A percentile compares a stretch with the other conserved stretches of the same genome.
Evolutionary conservation across 2,888 invertebrate genomes (phyloP).

Genomic region (Epinotia bilunana): DNA sequence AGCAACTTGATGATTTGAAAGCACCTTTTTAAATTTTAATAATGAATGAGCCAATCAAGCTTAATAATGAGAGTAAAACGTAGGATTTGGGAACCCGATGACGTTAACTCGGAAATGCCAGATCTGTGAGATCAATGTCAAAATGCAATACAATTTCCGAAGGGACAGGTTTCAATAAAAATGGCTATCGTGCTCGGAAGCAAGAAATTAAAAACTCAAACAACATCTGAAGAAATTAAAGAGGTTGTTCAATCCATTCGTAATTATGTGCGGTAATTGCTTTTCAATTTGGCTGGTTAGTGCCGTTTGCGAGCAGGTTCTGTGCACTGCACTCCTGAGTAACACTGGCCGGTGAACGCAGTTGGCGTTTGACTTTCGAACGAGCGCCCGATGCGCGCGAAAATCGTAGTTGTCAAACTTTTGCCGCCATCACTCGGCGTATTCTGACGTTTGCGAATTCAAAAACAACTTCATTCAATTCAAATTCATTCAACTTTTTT

Average conservation of each 20-base stretch:
- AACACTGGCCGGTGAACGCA: slow-evolving; percentile 65
- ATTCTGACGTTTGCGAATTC: slow-evolving; percentile 40
- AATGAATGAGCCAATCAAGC: background rate
- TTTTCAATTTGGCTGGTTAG: slow-evolving; percentile 61
- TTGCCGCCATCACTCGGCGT: slow-evolving; percentile 55
- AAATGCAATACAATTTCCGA: slow-evolving; percentile 48
- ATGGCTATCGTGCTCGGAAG: slow-evolving; percentile 21
- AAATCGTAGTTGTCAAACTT: slow-evolving; percentile 54
- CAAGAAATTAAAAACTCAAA: slow-evolving; percentile 44
- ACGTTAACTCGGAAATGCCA: slow-evolving; percentile 18
- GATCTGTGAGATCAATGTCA: slow-evolving; percentile 27
- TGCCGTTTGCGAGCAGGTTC: slow-evolving; percentile 60
- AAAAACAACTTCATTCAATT: slow-evolving; percentile 25
- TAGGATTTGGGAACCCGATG: background rate
- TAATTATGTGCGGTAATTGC: slow-evolving; percentile 42
- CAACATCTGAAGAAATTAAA: slow-evolving; percentile 47
- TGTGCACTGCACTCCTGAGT: slow-evolving; percentile 68
- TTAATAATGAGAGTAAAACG: background rate
- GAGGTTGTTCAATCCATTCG: background rate
- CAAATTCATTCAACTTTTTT: slow-evolving; percentile 1
- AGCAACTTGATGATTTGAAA: too few relatives aligned
- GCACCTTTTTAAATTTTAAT: background rate
- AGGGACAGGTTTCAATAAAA: slow-evolving; percentile 47
- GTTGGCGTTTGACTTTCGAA: slow-evolving; percentile 80
- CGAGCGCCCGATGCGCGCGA: slow-evolving; percentile 64